Evolutionary conservation across 2,888 invertebrate species (phyloP), one percentile per base, ranked within the genome.

Genomic region (Melieria crassipennis): DNA sequence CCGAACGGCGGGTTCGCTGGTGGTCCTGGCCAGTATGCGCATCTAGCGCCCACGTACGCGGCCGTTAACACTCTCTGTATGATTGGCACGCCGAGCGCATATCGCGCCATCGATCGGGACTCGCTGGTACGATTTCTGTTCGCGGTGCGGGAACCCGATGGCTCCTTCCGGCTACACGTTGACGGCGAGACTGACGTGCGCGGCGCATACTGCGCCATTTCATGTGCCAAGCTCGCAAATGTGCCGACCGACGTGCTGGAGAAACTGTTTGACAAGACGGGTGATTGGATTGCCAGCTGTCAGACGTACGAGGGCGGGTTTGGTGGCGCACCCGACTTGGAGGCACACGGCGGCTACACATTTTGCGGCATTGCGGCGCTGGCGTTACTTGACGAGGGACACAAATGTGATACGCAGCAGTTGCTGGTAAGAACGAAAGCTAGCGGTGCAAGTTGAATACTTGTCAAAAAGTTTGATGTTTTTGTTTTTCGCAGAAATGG

Each of bases 231-330:
- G 83, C 87, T 99, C 64, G 79, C 83, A 1, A 86, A 86, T 77
- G 79, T 85, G 69, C 94, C 95, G 5, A 94, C 95, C 81, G 90
- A 94, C 67, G 92, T 91, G 74, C 91, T 91, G 48, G 91, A 92
- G 57, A 90, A 92, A 73, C 87, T 99, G 74, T 96, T 96, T 88
- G 91, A 93, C 75, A 92, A 92, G 67, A 94, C 97, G 10, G 94
- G 94, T 0, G 94, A 96, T 82, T 99, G 98, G 98, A 92, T 99
- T 79, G 90, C 93, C 0, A 92, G 94, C 77, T 99, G 99, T 88
- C 99, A 99, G 87, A 97, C 98, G 0, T 99, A 98, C 88, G 99
- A 99, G 88, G 99, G 99, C 58, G 99, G 99, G 0, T 99, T 99
- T 89, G 94, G 94, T 55, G 98, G 98, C 0, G 93, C 90, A 77